A percentile compares a stretch with the other conserved stretches of the same genome.
These are phyloP conservation scores for Calonectris borealis DNA, from an alignment of 2,113 vertebrate species.

Conservation along the genomic window DNA sequence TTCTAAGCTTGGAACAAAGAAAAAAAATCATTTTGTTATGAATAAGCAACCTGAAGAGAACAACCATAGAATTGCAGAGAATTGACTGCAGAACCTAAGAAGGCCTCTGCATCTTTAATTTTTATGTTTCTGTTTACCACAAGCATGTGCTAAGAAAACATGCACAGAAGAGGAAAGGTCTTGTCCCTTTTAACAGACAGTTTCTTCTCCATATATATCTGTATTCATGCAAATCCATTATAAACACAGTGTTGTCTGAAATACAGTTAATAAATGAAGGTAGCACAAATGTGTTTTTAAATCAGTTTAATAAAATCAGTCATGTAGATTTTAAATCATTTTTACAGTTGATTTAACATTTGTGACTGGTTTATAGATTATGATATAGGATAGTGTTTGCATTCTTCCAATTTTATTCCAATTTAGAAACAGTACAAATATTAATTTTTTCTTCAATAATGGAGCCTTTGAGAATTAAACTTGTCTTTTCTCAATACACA, in stretches of 20 bases:
- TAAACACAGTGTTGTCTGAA: conserved; percentile 65
- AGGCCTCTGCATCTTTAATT: conserved; percentile 37
- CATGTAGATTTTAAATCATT: conserved; percentile 80
- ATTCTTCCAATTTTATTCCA: conserved; percentile 88
- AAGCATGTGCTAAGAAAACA: neutral
- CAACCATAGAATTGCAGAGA: conserved; percentile 37
- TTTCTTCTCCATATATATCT: neutral
- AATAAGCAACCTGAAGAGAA: conserved; percentile 33
- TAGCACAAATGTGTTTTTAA: conserved; percentile 75
- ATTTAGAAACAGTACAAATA: conserved; percentile 83
- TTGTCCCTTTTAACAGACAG: neutral
- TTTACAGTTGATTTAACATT: conserved; percentile 81
- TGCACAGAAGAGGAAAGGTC: neutral
- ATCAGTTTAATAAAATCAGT: conserved; percentile 81
- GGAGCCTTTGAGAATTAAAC: conserved; percentile 81
- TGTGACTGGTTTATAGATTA: conserved; percentile 80
- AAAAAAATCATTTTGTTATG: neutral
- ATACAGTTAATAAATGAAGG: conserved; percentile 77
- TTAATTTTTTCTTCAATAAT: conserved; percentile 89
- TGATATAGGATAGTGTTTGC: conserved; percentile 76
- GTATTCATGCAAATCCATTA: conserved; percentile 58
- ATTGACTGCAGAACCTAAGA: conserved; percentile 31
- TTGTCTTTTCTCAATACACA: conserved; percentile 79
- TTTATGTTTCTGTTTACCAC: neutral
- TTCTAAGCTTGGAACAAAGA: conserved; percentile 32